Conservation (phyloP, 2,797 vertebrate genomes). For the Epinephelus awoara region DNA sequence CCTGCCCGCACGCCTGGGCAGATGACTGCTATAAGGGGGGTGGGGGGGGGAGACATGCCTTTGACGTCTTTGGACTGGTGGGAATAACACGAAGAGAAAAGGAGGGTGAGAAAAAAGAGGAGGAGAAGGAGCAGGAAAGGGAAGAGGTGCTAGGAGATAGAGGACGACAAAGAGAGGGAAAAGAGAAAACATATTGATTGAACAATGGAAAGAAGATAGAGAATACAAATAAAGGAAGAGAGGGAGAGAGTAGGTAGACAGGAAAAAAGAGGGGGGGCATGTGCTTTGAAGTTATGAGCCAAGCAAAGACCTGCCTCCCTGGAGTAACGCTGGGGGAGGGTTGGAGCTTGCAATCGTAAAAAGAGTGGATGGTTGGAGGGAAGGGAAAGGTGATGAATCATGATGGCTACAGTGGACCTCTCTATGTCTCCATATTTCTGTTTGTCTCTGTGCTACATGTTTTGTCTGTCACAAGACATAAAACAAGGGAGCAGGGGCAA, state of each 20-base stretch:
- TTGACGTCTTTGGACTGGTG: constrained; percentile 68
- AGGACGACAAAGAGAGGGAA: constrained; percentile 27
- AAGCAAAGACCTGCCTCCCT: constrained; percentile 58
- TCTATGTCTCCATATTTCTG: constrained; percentile 25
- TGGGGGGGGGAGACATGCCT: constrained; percentile 35
- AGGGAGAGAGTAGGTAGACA: constrained; percentile 44
- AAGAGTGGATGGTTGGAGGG: constrained; percentile 45
- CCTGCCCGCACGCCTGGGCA: constrained; percentile 31
- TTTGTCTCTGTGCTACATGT: constrained; percentile 28
- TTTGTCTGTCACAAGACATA: constrained; percentile 25
- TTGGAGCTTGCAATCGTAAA: constrained; percentile 46
- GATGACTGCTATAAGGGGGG: constrained; percentile 46
- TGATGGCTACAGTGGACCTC: constrained; percentile 31
- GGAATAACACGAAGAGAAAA: constrained; percentile 45
- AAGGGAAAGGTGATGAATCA: constrained; percentile 69
- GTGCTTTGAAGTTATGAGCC: constrained; percentile 72
- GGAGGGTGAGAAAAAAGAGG: constrained; percentile 22
- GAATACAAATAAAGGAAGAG: constrained; percentile 70
- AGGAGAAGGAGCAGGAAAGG: constrained; percentile 28
- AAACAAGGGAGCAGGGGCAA: not conserved
- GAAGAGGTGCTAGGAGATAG: constrained; percentile 41
- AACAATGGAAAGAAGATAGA: constrained; percentile 56
- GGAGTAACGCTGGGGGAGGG: constrained; percentile 50
- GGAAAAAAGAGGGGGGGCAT: constrained; percentile 43
- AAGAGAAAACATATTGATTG: constrained; percentile 66